Conservation (phyloP, 2,113 vertebrate genomes). For the Seriola quinqueradiata region DNA sequence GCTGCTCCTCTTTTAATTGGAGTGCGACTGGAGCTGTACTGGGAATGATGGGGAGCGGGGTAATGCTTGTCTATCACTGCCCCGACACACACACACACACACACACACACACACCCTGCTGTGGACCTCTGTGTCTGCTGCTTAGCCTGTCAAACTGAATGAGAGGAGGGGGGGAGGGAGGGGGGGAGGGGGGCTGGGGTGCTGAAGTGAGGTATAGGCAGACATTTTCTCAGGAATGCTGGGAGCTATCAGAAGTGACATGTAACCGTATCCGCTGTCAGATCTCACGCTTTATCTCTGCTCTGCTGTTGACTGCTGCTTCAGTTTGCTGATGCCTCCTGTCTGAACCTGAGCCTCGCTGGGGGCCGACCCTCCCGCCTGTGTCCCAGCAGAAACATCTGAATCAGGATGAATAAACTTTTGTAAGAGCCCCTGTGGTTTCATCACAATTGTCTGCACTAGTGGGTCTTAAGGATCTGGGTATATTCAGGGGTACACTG, state of each 20-base stretch:
- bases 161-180: conserved; percentile 21
- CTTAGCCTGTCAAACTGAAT: conserved; percentile 70
- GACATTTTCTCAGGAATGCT: conserved; percentile 78
- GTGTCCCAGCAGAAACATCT: conserved; percentile 27
- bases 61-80: conserved; percentile 61
- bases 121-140: conserved; percentile 75
- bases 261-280: conserved; percentile 79
- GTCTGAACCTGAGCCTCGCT: conserved; percentile 48
- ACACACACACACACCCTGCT: conserved; percentile 59
- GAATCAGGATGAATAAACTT: conserved; percentile 52
- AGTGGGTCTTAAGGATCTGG: neutral
- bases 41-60: conserved; percentile 44
- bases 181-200: conserved; percentile 35
- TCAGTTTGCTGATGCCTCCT: conserved; percentile 53
- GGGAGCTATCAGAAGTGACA: conserved; percentile 78
- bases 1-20: conserved; percentile 75
- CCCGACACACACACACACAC: conserved; percentile 27
- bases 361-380: conserved; percentile 8
- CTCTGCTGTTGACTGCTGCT: conserved; percentile 63
- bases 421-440: conserved; percentile 36
- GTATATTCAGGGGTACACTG: neutral
- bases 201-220: conserved; percentile 67
- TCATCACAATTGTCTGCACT: conserved; percentile 9
- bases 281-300: conserved; percentile 71
- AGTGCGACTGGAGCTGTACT: conserved; percentile 76